Conservation (phyloP, 30 jellyfish, hydroid and myxozoan species). For the Aurelia aurita region DNA sequence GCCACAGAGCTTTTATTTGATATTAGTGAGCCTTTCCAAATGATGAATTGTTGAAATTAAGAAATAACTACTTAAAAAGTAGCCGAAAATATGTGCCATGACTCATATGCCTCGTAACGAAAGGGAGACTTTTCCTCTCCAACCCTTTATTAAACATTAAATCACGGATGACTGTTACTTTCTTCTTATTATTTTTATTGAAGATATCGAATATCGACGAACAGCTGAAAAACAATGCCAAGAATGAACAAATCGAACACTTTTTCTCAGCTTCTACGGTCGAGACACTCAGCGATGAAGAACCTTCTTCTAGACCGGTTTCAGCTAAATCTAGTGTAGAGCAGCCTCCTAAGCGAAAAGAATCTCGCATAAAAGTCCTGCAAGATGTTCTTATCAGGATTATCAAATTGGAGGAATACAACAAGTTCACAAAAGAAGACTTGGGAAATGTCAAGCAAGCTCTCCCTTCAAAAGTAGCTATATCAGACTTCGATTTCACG, state of each 20-base stretch:
- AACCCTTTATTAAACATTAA: too few species aligned
- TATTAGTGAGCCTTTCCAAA: too few species aligned
- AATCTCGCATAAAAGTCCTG: constrained; percentile 45
- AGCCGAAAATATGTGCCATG: too few species aligned
- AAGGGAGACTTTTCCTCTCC: too few species aligned
- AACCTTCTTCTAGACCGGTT: background rate
- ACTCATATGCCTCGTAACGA: too few species aligned
- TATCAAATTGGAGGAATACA: constrained; percentile 32
- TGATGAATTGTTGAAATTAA: too few species aligned
- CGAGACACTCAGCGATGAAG: constrained; percentile 14
- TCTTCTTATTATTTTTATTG: background rate
- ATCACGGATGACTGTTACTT: too few species aligned
- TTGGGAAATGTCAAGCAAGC: constrained; percentile 1
- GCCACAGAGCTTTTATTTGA: too few species aligned
- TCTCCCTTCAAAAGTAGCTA: constrained; percentile 16
- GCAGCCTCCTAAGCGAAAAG: constrained; percentile 41
- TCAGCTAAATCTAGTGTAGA: constrained; percentile 2
- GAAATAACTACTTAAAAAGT: too few species aligned
- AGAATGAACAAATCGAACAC: constrained; percentile 30
- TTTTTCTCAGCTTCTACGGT: constrained; percentile 59
- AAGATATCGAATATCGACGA: constrained; percentile 18
- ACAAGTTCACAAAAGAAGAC: constrained; percentile 28
- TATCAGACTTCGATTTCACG: constrained; percentile 7
- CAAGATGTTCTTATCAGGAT: constrained; percentile 41
- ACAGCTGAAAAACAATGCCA: constrained; percentile 10